Base-by-base conservation (phyloP, 2,113 vertebrate species). In the Trachemys scripta region DNA sequence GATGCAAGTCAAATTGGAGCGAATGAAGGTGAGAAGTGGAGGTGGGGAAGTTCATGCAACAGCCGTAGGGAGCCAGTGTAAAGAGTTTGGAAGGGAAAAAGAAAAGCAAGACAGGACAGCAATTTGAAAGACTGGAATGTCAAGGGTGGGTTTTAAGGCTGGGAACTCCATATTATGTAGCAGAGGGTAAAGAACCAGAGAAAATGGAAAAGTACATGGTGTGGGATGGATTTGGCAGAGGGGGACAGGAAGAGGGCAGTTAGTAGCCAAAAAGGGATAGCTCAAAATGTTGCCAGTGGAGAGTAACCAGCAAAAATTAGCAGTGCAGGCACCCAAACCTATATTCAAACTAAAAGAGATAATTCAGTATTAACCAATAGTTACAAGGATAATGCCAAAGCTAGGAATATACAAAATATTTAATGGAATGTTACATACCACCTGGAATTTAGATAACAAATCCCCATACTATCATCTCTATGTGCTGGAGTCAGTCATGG, bases 1-100 rank as follows among this genome's bases (percentile, higher is more conserved):
- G 1, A 2, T 69, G 2, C 57, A 82, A 81, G 17, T 4, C 50
- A 47, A 75, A 82, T 2, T n/a, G 1, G 84, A 80, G 76, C 2
- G 4, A 62, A 62, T 62, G 12, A 57, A 27, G 22, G 20, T 54
- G 20, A 54, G 38, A 87, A 29, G 7, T 2, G 0, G 0, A 78
- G 56, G 22, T 88, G 11, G 0, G 29, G 27, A 62, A 62, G 57
- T 62, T 62, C 57, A 0, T 22, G 53, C 8, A 22, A 31, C 72
- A 20, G 65, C n/a, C 4, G 20, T 38, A 27, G 4, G 2, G 5
- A 29, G 2, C 10, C 72, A 2, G 2, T 76, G 89, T 80, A 72
- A 91, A 6, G 4, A 53, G 2, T 22, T 62, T 3, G 78, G 57
- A 81, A 85, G 76, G 57, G 1, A 82, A 62, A 29, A 62, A 31